Evolutionary conservation across 2,797 vertebrate species (phyloP).

Genomic region (Balearica regulorum): DNA sequence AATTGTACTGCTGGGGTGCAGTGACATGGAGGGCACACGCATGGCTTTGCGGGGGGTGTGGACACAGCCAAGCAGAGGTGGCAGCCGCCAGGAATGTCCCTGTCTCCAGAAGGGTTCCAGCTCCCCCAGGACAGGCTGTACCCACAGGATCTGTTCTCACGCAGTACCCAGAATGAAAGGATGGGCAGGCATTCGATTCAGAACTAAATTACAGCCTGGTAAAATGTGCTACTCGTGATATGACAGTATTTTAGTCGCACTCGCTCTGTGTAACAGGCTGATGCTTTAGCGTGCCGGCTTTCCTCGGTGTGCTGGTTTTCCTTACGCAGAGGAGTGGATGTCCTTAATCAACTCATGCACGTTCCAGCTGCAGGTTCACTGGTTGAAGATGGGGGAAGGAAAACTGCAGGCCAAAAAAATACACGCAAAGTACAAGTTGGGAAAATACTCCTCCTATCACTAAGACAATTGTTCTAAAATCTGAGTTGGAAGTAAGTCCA

Average conservation of each 20-base stretch:
- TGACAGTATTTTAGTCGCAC: not conserved
- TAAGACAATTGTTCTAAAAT: not conserved
- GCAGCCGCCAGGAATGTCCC: not conserved
- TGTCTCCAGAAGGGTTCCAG: not conserved
- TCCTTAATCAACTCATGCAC: not conserved
- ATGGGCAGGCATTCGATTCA: not conserved
- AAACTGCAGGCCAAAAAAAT: not conserved
- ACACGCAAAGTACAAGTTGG: too few species aligned
- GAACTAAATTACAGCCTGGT: not conserved
- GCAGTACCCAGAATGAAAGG: not conserved
- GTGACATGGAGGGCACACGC: not conserved
- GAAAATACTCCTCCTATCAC: not conserved
- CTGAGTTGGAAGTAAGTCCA: not conserved
- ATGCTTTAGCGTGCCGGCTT: not conserved
- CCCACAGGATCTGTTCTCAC: not conserved
- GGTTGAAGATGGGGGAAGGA: not conserved
- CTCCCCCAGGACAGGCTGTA: not conserved
- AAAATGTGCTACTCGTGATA: not conserved
- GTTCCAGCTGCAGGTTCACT: not conserved
- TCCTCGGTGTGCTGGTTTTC: not conserved
- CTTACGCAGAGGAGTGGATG: not conserved
- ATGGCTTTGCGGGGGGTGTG: rapidly evolving
- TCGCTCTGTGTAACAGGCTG: not conserved
- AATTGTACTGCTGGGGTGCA: not conserved
- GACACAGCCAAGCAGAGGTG: not conserved